Conservation (phyloP, 2,797 vertebrate genomes). For the Chloroceryle amazona region DNA sequence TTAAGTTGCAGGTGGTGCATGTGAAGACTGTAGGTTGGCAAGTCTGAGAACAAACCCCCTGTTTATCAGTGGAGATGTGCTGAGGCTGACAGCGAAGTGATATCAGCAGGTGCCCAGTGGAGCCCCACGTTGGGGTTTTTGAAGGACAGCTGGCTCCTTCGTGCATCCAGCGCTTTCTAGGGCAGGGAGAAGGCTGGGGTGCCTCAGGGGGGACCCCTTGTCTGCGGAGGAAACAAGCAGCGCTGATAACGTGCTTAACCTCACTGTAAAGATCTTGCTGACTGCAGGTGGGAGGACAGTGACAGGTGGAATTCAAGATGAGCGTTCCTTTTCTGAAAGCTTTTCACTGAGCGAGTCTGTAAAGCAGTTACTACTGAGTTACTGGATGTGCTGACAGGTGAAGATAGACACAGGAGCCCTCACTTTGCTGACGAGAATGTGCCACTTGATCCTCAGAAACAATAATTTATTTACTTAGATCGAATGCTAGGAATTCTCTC, state of each 20-base stretch:
- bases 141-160: background rate
- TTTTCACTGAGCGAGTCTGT: background rate
- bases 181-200: accelerated
- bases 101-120: accelerated
- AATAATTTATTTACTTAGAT: background rate
- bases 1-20: background rate
- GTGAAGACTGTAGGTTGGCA: background rate
- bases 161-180: accelerated
- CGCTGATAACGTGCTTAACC: accelerated
- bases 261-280: background rate
- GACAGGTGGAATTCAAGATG: background rate
- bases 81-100: background rate
- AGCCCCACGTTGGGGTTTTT: background rate
- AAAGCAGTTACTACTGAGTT: background rate
- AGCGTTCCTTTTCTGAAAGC: background rate
- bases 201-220: background rate
- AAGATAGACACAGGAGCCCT: background rate
- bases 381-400: background rate
- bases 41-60: background rate
- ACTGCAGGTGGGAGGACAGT: background rate
- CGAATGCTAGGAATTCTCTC: background rate
- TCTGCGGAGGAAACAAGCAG: accelerated
- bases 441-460: background rate
- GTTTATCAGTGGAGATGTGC: background rate
- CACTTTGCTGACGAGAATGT: background rate